Percentiles rank a stretch among this genome's conserved stretches.
phyloP scores from a whole-genome alignment of 2,797 vertebrate species.

The Rhabdomys pumilio region DNA sequence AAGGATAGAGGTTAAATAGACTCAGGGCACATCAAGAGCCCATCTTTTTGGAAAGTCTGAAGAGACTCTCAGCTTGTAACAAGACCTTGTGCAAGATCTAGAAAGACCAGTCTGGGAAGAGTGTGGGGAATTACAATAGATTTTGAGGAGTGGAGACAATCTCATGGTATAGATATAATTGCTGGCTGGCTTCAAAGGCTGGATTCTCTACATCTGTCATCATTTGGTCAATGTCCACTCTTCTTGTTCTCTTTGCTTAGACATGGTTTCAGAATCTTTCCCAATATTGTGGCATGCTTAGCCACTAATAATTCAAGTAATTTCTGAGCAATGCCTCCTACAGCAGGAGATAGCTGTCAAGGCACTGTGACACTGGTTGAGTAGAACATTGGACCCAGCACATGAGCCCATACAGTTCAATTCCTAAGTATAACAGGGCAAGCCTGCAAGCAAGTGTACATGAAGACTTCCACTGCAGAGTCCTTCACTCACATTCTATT shows the following conservation, averaged over 20 bases:
- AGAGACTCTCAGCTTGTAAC: neutral
- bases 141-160: neutral
- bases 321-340: neutral
- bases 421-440: accelerated
- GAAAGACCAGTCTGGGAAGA: neutral
- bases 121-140: neutral
- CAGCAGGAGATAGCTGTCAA: neutral
- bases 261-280: accelerated
- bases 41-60: neutral
- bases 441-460: accelerated
- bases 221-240: accelerated
- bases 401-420: neutral
- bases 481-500: neutral
- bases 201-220: accelerated
- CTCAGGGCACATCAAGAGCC: neutral
- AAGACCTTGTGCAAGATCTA: neutral
- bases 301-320: neutral
- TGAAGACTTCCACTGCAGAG: accelerated
- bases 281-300: neutral
- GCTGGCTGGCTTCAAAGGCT: too few relatives aligned
- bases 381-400: neutral
- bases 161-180: neutral
- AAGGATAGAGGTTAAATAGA: neutral
- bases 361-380: accelerated
- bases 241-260: neutral